These are phyloP conservation scores for Ricordea florida DNA, from an alignment of 92 coral and sea anemone species.

Conservation along the genomic window DNA sequence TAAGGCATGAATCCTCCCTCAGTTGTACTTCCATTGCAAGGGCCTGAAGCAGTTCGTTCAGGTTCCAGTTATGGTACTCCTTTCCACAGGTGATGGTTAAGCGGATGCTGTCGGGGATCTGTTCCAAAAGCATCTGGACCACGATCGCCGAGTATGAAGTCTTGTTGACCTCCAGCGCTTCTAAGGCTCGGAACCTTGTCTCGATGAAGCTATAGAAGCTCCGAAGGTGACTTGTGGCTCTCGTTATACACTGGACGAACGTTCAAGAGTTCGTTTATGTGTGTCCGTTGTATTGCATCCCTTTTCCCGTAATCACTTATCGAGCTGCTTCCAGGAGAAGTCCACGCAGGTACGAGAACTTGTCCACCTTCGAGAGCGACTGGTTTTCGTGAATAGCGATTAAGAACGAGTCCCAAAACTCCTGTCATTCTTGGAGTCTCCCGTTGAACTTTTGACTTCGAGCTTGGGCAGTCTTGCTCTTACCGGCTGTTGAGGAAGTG, in stretches of 20 bases:
- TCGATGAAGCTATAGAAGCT: conserved; percentile 18
- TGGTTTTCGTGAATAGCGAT: conserved; percentile 35
- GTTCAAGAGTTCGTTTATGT: conserved; percentile 36
- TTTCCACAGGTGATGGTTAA: conserved; percentile 37
- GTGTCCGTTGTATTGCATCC: conserved; percentile 24
- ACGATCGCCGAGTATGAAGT: conserved; percentile 38
- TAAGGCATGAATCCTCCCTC: no score
- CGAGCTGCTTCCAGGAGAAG: conserved; percentile 42
- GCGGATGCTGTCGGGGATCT: conserved; percentile 26
- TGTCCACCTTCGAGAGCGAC: conserved; percentile 24
- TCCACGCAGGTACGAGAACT: conserved; percentile 33
- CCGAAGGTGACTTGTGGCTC: conserved; percentile 31
- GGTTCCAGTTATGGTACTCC: conserved; percentile 7
- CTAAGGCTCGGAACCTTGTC: conserved; percentile 25
- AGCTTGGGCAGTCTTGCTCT: conserved; percentile 37
- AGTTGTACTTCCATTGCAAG: conserved; percentile 26
- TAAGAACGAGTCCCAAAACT: conserved; percentile 35
- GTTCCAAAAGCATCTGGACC: conserved; percentile 25
- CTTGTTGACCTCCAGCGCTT: background rate
- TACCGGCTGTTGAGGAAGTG: background rate
- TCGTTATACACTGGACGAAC: conserved; percentile 6
- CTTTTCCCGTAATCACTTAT: conserved; percentile 36
- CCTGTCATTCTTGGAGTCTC: conserved; percentile 38
- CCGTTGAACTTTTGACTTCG: conserved; percentile 22
- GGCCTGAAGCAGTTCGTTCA: conserved; percentile 38